Base-by-base conservation (phyloP, 2,113 vertebrate genomes). In the Podilymbus podiceps region DNA sequence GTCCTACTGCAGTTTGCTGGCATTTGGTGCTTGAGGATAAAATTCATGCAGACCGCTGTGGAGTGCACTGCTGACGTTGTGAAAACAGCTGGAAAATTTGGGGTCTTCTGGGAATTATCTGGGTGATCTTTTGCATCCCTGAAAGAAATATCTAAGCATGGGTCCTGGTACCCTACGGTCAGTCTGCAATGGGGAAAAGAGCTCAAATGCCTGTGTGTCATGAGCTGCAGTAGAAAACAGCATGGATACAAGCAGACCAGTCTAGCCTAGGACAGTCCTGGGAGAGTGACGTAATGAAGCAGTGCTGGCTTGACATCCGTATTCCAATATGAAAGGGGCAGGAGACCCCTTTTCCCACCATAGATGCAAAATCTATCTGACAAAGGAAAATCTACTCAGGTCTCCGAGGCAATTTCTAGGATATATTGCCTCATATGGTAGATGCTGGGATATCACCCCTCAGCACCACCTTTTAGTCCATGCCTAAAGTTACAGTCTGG, bases 341-440 rank as follows among this genome's bases (percentile, higher is more conserved):
- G 35, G 23, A 72, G 60, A 60, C 2, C 4, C 12, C 21, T 82
- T 76, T 50, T 21, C 14, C 46, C 47, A 25, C 22, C 11, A 5
- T 3, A 40, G 31, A 33, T 42, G 11, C 10, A 77, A 73, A 76
- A n/a, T 8, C 12, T 58, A 2, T n/a, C 23, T 71, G 49, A 56
- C 15, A 66, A 58, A 63, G 13, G 33, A 60, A 58, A 23, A 38
- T 5, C 17, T 60, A 8, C 21, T 88, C 42, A 55, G 50, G 6
- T 35, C 18, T 63, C 23, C 4, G 2, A 88, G 31, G 30, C 27
- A 78, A 46, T 31, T 60, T 79, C 35, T 49, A 35, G 40, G 15
- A 9, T 38, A 24, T 1, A 0, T 42, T 0, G 0, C 21, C 76
- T 90, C 63, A 7, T 49, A 17, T 3, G 7, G 6, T 16, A 49